Evolutionary conservation across 1,140 invertebrate genomes (phyloP).

Genomic region (Anoplophora glabripennis): DNA sequence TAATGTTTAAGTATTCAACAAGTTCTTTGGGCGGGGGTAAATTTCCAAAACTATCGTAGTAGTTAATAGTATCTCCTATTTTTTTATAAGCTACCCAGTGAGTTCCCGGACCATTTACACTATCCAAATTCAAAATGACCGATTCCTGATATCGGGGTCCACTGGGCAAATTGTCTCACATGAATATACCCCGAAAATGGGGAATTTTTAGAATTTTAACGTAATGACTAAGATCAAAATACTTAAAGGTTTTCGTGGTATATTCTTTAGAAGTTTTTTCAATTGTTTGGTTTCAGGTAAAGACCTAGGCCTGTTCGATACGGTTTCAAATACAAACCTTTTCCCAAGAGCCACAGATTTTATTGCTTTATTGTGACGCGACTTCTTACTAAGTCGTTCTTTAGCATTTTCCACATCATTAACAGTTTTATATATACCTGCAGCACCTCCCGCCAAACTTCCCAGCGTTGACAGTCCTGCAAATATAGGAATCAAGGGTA

Average conservation of each 20-base stretch:
- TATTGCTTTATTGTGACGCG: too few relatives aligned
- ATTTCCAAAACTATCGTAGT: conserved; percentile 42
- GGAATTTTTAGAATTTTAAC: conserved; percentile 29
- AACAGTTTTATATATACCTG: conserved; percentile 42
- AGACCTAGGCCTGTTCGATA: not conserved
- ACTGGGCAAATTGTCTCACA: conserved; percentile 40
- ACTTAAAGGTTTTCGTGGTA: conserved; percentile 32
- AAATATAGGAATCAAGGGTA: conserved; percentile 46
- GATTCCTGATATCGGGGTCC: conserved; percentile 32
- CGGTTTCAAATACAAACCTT: conserved; percentile 39
- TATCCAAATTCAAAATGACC: conserved; percentile 44
- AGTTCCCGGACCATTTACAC: conserved; percentile 34
- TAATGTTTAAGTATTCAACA: conserved; percentile 26
- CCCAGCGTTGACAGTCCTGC: conserved; percentile 44
- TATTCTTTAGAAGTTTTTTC: conserved; percentile 32
- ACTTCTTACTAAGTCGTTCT: conserved; percentile 3
- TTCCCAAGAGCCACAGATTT: conserved; percentile 32
- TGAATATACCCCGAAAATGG: conserved; percentile 43
- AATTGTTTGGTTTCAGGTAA: not conserved
- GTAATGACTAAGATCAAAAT: conserved; percentile 32
- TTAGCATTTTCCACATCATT: conserved; percentile 35
- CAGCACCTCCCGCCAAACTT: conserved; percentile 29
- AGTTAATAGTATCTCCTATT: conserved; percentile 24
- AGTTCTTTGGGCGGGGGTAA: conserved; percentile 39
- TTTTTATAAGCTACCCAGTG: conserved; percentile 48